Evolutionary conservation across 2,888 invertebrate genomes (phyloP).

Genomic region (Abscondita cerata): DNA sequence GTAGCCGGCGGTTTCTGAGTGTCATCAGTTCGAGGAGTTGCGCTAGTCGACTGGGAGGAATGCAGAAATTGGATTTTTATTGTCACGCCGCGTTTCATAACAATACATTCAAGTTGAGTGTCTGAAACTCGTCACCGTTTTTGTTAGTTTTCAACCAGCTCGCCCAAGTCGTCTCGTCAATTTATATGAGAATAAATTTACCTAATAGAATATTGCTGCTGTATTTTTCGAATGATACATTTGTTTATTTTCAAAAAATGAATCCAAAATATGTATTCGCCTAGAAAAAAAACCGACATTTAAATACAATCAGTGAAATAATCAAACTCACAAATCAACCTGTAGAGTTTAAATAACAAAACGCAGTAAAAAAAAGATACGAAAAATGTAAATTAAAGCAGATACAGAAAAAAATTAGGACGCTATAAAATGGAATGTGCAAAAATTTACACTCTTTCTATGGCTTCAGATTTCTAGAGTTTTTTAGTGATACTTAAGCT

Average conservation of each 20-base stretch:
- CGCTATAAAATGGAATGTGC: too few relatives aligned
- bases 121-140: slow-evolving; percentile 43
- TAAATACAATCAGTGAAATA: too few relatives aligned
- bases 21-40: slow-evolving; percentile 36
- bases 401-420: too few relatives aligned
- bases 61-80: slow-evolving; percentile 58
- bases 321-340: too few relatives aligned
- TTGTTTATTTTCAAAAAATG: slow-evolving; percentile 32
- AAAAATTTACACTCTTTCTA: too few relatives aligned
- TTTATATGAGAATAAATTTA: slow-evolving; percentile 45
- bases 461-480: too few relatives aligned
- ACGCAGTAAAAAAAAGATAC: too few relatives aligned
- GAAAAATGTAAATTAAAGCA: too few relatives aligned
- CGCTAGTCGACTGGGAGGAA: slow-evolving; percentile 48
- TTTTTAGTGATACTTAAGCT: too few relatives aligned
- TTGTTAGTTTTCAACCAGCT: slow-evolving; percentile 37
- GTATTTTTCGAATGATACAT: slow-evolving; percentile 35
- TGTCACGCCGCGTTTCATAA: slow-evolving; percentile 53
- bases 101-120: slow-evolving; percentile 46
- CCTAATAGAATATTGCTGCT: slow-evolving; percentile 34
- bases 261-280: background rate
- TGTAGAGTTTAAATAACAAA: too few relatives aligned
- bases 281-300: background rate
- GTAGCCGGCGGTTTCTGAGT: slow-evolving; percentile 42
- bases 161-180: slow-evolving; percentile 36